These are phyloP conservation scores for Falcaria lacertinaria DNA, from an alignment of 2,888 invertebrate species.

Conservation along the genomic window DNA sequence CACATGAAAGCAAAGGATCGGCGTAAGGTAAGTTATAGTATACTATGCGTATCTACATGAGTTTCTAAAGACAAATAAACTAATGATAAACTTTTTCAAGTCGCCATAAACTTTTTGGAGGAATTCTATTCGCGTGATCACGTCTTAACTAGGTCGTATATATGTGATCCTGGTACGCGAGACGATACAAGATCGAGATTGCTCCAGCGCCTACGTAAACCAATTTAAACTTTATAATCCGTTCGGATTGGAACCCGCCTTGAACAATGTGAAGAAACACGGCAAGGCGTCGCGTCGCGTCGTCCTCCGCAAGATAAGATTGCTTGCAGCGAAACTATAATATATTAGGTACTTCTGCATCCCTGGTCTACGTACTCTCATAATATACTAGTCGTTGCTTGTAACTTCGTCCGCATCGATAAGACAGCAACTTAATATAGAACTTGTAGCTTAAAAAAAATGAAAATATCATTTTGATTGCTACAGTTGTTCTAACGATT, in stretches of 20 bases:
- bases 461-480: no score
- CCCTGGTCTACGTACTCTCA: not conserved
- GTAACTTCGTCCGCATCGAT: no score
- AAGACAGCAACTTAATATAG: no score
- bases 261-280: conserved; percentile 27
- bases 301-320: conserved; percentile 1
- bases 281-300: conserved; percentile 15
- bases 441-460: no score
- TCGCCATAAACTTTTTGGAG: no score
- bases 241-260: conserved; percentile 15
- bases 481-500: no score
- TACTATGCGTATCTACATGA: no score
- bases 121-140: not conserved
- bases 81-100: no score
- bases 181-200: conserved; percentile 15
- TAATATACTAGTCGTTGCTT: no score
- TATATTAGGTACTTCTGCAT: not conserved
- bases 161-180: conserved; percentile 1
- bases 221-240: conserved; percentile 43
- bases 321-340: not conserved
- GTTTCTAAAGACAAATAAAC: no score
- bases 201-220: conserved; percentile 26
- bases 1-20: no score
- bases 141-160: not conserved
- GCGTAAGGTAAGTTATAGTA: no score